Base-by-base conservation (phyloP, 2,888 invertebrate species). In the Lysandra bellargus region DNA sequence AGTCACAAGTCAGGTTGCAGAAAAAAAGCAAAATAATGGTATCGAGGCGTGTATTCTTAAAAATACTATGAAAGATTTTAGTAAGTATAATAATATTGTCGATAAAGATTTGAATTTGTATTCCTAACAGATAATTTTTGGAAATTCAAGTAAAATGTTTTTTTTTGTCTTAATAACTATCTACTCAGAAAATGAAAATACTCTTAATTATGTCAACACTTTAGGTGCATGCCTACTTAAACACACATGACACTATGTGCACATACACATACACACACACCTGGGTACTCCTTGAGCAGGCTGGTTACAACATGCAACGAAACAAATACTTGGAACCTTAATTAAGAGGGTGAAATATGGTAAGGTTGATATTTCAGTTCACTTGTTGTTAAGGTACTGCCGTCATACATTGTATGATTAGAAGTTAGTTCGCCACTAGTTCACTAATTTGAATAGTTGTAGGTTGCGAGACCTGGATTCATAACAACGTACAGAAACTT, bases 381-480 rank as follows among this genome's bases (percentile, higher is more conserved):
- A 37, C 69, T 69, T 69, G 33, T 69, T 69, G 17, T 33, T 37
- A 9, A 69, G 5, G 30, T 2, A 61, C 61, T 30, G 30, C 3
- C 30, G 64, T 9, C 30, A 30, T 64, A 3, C 14, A 4, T 12
- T 30, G 64, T 64, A 64, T 30, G 23, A 30, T 4, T 69, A 12
- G 64, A 69, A 69, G 64, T 30, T 30, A 64, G 64, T 69, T 69
- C 33, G 14, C 5, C 17, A 69, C 69, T 69, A 69, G 69, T 37
- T 69, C 4, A 69, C 69, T 69, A 69, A 69, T 69, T 69, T 69
- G 69, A 69, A 69, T 69, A 69, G 69, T 69, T 37, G 69, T 69
- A 69, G 6, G 23, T 64, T 69, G 17, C 69, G 69, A 69, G 33
- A 37, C 69, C 69, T 69, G 69, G 37, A 37, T 37, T 69, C 37